Evolutionary conservation across 2,888 invertebrate species (phyloP).

Genomic region (Ptychoptera contaminata): DNA sequence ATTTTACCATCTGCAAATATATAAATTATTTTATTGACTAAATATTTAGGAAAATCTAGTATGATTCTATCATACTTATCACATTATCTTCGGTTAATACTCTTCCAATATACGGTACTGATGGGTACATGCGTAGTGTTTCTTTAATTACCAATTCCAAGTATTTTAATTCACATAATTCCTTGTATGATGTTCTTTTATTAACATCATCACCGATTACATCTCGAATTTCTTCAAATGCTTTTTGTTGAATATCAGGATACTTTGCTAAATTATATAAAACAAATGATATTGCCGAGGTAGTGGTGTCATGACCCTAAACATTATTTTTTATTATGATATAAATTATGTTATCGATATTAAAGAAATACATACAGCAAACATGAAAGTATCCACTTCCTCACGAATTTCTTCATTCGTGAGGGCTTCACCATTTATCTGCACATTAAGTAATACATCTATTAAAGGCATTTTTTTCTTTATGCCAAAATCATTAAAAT

Average conservation of each 20-base stretch:
- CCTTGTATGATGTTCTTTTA: slow-evolving; percentile 17
- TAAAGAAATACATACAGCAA: slow-evolving; percentile 41
- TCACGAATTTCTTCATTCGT: slow-evolving; percentile 42
- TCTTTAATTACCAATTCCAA: slow-evolving; percentile 52
- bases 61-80: slow-evolving; percentile 37
- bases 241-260: slow-evolving; percentile 16
- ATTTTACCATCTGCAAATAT: slow-evolving; percentile 23
- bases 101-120: slow-evolving; percentile 45
- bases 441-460: slow-evolving; percentile 44
- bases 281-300: slow-evolving; percentile 6
- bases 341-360: too few relatives aligned
- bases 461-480: slow-evolving; percentile 46
- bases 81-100: slow-evolving; percentile 33
- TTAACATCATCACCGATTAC: slow-evolving; percentile 16
- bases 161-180: slow-evolving; percentile 20
- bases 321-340: too few relatives aligned
- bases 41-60: background rate
- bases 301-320: slow-evolving; percentile 6
- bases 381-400: slow-evolving; percentile 58
- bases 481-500: slow-evolving; percentile 26
- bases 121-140: slow-evolving; percentile 44
- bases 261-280: slow-evolving; percentile 8
- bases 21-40: background rate
- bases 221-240: slow-evolving; percentile 21
- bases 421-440: slow-evolving; percentile 37